Base-by-base conservation (phyloP, 1,140 invertebrate genomes). In the Dinoponera quadriceps region DNA sequence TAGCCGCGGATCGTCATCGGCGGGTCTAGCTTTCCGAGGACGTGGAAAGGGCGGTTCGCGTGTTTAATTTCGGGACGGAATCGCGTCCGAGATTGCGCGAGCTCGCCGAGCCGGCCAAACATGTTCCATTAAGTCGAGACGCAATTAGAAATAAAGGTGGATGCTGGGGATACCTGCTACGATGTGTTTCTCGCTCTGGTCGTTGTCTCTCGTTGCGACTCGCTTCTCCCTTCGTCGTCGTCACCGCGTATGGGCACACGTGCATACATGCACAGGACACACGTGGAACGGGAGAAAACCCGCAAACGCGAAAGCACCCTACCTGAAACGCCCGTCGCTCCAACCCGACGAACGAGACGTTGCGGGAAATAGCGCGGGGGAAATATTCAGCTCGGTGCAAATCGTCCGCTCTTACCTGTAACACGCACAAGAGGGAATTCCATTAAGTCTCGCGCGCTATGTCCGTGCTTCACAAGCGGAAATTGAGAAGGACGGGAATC, bases 61-160 rank as follows among this genome's bases (percentile, higher is more conserved):
- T 55, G 85, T 55, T 87, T 88, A 88, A 88, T 88, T 88, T 84
- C 71, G 71, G 57, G 65, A 65, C 38, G 33, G 65, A 87, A 85
- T 88, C 75, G 71, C 71, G 80, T 83, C 51, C 51, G 74, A 89
- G 75, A 89, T 89, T 89, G 82, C 87, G 59, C 72, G 73, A 55
- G 55, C 84, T 54, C 73, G 49, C 20, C 22, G 51, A 68, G 66
- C 81, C 44, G 87, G 85, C 85, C 84, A 89, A 85, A 84, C 84
- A 81, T 73, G 85, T 91, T 91, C 86, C 87, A 91, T 91, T 91
- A 91, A 88, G 89, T 91, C 68, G 88, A 90, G 89, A 91, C 78
- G 85, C 86, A 91, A 91, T 91, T 91, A 91, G 89, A 90, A 91
- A 91, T 90, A 88, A 91, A 89, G 89, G 87, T 80, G 72, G 71